Evolutionary conservation across 2,113 vertebrate species (phyloP).

Genomic region (Corynorhinus townsendii): DNA sequence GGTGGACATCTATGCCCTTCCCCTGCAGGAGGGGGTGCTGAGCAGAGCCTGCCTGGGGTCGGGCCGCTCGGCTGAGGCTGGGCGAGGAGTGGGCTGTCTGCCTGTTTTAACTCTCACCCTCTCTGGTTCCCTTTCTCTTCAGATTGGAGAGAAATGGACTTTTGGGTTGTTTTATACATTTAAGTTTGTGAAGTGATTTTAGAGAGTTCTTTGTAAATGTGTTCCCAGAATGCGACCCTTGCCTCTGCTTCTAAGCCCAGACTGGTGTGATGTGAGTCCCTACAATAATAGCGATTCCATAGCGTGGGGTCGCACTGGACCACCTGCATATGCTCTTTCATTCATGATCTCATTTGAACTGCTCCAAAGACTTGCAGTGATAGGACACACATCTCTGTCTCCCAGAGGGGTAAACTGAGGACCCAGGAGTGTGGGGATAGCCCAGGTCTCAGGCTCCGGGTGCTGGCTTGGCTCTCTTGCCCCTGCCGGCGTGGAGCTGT

Average conservation of each 20-base stretch:
- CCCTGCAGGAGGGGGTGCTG: background rate
- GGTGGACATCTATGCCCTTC: background rate
- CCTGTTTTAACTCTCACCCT: background rate
- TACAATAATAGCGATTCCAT: background rate
- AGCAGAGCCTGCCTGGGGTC: accelerated
- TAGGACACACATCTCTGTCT: background rate
- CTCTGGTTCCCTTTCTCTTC: background rate
- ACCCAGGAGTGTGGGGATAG: background rate
- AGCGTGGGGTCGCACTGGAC: background rate
- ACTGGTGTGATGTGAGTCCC: background rate
- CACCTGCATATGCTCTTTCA: background rate
- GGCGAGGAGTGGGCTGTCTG: background rate
- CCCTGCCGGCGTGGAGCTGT: accelerated
- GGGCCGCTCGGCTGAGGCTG: background rate
- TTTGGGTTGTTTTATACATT: background rate
- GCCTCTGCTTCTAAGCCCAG: background rate
- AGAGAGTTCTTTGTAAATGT: background rate
- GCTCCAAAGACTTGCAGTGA: background rate
- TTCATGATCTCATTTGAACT: background rate
- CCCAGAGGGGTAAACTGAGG: background rate
- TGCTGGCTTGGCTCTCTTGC: background rate
- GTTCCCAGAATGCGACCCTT: background rate
- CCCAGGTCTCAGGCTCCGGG: background rate
- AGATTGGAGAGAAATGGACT: background rate
- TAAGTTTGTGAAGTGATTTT: constrained; percentile 14